Percentiles rank a stretch among this genome's conserved stretches.
Conservation (phyloP, 2,888 invertebrate genomes). For the Brenthis hecate region DNA sequence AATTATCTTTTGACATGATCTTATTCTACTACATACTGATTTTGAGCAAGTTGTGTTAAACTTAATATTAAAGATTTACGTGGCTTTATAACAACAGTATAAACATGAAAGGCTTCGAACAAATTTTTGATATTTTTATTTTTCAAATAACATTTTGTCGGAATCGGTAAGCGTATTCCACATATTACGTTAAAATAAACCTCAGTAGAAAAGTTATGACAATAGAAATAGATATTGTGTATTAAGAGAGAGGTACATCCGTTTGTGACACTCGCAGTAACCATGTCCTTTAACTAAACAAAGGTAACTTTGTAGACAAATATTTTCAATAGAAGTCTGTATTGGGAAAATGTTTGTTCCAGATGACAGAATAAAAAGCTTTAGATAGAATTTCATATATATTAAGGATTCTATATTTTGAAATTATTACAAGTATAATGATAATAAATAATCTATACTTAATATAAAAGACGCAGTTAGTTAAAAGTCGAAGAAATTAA, state of each 20-base stretch:
- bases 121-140: no score
- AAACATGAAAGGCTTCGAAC: no score
- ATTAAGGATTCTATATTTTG: background rate
- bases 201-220: background rate
- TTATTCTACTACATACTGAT: no score
- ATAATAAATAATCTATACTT: no score
- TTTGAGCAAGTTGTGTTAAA: no score
- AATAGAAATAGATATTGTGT: conserved; percentile 27
- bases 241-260: conserved; percentile 16
- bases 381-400: conserved; percentile 6
- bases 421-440: background rate
- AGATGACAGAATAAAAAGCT: background rate
- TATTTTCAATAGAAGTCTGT: conserved; percentile 28
- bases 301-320: conserved; percentile 30
- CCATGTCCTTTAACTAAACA: conserved; percentile 27
- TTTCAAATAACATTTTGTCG: background rate
- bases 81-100: no score
- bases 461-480: no score
- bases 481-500: no score
- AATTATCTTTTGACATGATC: no score
- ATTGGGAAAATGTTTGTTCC: conserved; percentile 10
- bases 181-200: background rate
- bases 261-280: conserved; percentile 28
- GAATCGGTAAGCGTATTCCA: background rate
- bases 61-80: no score